Conservation (phyloP, 2,888 invertebrate species). For the Agriotes lineatus region DNA sequence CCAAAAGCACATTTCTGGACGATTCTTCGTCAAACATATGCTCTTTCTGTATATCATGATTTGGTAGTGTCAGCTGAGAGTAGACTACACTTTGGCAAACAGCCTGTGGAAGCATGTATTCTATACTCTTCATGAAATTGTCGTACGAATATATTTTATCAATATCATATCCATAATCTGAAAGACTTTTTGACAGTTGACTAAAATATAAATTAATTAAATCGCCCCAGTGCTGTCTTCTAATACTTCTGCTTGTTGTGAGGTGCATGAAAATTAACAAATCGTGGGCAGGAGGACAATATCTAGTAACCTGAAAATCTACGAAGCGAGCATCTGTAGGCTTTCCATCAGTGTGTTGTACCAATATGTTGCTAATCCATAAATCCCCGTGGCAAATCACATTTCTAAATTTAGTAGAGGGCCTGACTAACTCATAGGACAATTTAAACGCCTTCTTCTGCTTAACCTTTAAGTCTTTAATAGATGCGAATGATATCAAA, state of each 20-base stretch:
- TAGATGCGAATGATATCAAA: background rate
- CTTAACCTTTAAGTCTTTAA: slow-evolving; percentile 2
- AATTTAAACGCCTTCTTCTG: background rate
- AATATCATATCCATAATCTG: background rate
- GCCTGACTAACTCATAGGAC: background rate
- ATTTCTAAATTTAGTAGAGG: background rate
- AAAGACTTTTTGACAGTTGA: background rate
- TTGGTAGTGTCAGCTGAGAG: slow-evolving; percentile 57
- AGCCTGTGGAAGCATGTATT: slow-evolving; percentile 58
- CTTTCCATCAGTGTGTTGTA: background rate
- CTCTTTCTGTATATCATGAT: slow-evolving; percentile 48
- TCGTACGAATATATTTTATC: background rate
- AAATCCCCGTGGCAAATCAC: slow-evolving; percentile 12
- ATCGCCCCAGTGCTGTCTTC: slow-evolving; percentile 54
- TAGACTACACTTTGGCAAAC: slow-evolving; percentile 56
- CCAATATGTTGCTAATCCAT: slow-evolving; percentile 3
- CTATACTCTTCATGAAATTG: slow-evolving; percentile 54
- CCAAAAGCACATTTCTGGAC: slow-evolving; percentile 51
- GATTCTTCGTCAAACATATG: slow-evolving; percentile 52
- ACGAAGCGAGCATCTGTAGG: slow-evolving; percentile 59
- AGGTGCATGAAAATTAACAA: slow-evolving; percentile 64
- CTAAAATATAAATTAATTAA: slow-evolving; percentile 49
- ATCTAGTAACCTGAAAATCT: slow-evolving; percentile 65
- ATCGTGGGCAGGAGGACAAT: slow-evolving; percentile 77
- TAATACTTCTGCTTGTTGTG: slow-evolving; percentile 56